Base-by-base conservation (phyloP, 1,140 invertebrate species). In the Heliconius congener region DNA sequence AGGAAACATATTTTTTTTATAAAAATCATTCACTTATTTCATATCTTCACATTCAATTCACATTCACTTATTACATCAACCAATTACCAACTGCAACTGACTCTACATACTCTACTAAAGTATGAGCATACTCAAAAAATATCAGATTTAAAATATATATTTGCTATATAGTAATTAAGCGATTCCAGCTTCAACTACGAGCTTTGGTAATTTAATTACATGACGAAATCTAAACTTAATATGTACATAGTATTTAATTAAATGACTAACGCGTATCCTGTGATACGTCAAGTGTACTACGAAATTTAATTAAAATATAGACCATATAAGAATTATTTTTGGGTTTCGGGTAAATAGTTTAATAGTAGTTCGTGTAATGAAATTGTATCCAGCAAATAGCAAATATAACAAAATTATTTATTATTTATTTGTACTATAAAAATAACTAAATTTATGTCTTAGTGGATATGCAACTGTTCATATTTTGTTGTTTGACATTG, bases 141-240 rank as follows among this genome's bases (percentile, higher is more conserved):
- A 66, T 66, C 60, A 66, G 60, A 66, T 66, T 66, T 66, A 66
- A 66, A 27, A 66, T 30, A 23, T 30, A 27, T 66, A 66, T 66
- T 66, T 66, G 9, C 60, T 30, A 66, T 27, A 66, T n/a, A 66
- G 60, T 16, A 66, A 66, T 66, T 66, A 66, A 60, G 57, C 57
- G 8, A 66, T 66, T 66, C 60, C 23, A 66, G 60, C 13, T 23
- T 66, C 27, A 27, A 66, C 60, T 66, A 23, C 23, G 27, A 66
- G n/a, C 60, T 52, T 66, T 70, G 27, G 74, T 76, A 71, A 76
- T 70, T 76, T 30, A 70, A 70, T 76, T 76, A 76, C 74, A n/a
- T 11, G 16, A 8, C 37, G 19, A 76, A 76, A 70, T 76, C 74
- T 76, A 76, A 66, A 30, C 60, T 66, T 2, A 70, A 76, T 76